phyloP scores from a whole-genome alignment of 2,797 vertebrate genomes.

The Knipowitschia caucasica region DNA sequence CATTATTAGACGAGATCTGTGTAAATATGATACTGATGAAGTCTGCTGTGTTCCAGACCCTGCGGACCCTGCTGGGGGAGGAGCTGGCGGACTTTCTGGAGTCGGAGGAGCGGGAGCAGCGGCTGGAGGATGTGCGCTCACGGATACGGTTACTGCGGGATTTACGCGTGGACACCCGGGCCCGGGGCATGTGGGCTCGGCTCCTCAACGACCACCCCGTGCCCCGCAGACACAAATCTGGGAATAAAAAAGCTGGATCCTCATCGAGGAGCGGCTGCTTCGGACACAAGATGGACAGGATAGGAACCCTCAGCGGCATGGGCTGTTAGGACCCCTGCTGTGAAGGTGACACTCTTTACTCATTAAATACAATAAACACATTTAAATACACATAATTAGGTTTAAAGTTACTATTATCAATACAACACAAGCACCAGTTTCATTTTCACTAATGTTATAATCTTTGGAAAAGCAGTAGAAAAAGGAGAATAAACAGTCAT shows the following conservation, averaged over 20 bases:
- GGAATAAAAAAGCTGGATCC: slow-evolving; percentile 83
- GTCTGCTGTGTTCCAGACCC: slow-evolving; percentile 62
- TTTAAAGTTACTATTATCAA: no score
- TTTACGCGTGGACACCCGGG: slow-evolving; percentile 79
- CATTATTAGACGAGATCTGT: no score
- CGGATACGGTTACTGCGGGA: slow-evolving; percentile 79
- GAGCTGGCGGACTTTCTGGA: slow-evolving; percentile 79
- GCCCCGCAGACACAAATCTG: slow-evolving; percentile 77
- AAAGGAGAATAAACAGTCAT: no score
- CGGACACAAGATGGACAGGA: slow-evolving; percentile 95
- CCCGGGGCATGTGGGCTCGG: slow-evolving; percentile 83
- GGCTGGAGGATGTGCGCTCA: slow-evolving; percentile 71
- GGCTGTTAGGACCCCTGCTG: slow-evolving; percentile 84
- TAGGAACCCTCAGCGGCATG: slow-evolving; percentile 93
- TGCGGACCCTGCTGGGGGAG: slow-evolving; percentile 77
- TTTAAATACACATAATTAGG: no score
- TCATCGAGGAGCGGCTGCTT: slow-evolving; percentile 87
- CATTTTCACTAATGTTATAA: no score
- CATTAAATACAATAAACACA: no score
- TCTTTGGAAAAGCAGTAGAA: no score
- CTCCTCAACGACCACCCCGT: slow-evolving; percentile 80
- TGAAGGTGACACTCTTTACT: slow-evolving; percentile 82
- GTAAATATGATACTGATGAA: not conserved
- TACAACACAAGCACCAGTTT: no score
- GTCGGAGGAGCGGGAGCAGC: slow-evolving; percentile 74